Evolutionary conservation across 2,888 invertebrate genomes (phyloP).

Genomic region (Diaperis boleti): DNA sequence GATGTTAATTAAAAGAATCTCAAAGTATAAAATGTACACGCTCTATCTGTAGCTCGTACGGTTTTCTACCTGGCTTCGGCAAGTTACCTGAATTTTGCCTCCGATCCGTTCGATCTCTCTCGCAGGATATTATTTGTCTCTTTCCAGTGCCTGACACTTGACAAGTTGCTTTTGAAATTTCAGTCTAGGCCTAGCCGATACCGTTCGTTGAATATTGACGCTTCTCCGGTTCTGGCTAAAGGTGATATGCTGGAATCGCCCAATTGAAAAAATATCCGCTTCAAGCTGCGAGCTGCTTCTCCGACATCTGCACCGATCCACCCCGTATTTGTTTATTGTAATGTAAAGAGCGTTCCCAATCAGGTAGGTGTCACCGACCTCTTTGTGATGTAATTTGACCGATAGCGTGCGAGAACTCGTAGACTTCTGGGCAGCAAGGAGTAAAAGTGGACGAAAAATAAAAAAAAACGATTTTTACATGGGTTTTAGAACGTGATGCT

Average conservation of each 20-base stretch:
- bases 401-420: too few species aligned
- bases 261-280: constrained; percentile 4
- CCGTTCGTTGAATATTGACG: constrained; percentile 54
- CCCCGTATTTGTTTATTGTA: background rate
- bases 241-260: constrained; percentile 18
- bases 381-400: too few species aligned
- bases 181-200: constrained; percentile 60
- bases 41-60: constrained; percentile 31
- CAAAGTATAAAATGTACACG: constrained; percentile 40
- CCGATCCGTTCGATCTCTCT: constrained; percentile 50
- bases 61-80: constrained; percentile 47
- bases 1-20: constrained; percentile 38
- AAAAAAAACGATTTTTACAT: too few species aligned
- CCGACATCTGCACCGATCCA: background rate
- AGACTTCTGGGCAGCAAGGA: too few species aligned
- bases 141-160: constrained; percentile 64
- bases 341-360: too few species aligned
- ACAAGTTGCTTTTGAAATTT: constrained; percentile 67
- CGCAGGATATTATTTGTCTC: constrained; percentile 51
- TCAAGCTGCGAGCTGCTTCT: background rate
- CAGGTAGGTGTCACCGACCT: too few species aligned
- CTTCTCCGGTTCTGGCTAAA: constrained; percentile 39
- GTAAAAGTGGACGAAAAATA: too few species aligned
- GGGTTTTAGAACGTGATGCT: too few species aligned
- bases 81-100: constrained; percentile 61